Base-by-base conservation (phyloP, 1,140 invertebrate genomes). In the Megalonaias nervosa region DNA sequence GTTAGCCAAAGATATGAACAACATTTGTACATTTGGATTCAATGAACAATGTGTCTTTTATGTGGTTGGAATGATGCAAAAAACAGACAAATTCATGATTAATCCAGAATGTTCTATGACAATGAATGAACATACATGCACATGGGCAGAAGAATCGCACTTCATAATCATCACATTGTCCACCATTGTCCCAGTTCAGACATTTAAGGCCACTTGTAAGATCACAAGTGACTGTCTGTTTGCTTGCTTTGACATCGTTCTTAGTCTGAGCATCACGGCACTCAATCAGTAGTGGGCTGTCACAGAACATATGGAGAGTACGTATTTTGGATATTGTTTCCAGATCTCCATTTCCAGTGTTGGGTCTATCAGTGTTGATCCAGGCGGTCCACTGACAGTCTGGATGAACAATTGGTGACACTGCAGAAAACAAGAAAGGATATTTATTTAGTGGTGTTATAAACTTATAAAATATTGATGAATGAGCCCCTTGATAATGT, bases 121-220 rank as follows among this genome's bases (percentile, higher is more conserved):
- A 48, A 59, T 56, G 55, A 23, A 13, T 19, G 62, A 61, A 82
- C 60, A 71, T 69, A 71, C 78, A 23, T 17, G 61, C 56, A 65
- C 81, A 69, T 48, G 81, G 80, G 84, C 95, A 96, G 55, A 93
- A 91, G 61, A 95, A 93, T 38, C 94, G 91, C n/a, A 95, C 93
- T 87, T 96, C 94, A 87, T 95, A 95, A 86, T 96, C 94, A 55
- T 80, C 74, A 79, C 91, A 91, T 26, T 64, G 73, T 12, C 82
- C 79, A 13, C 81, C 83, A 17, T 86, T 84, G 55, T 90, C 86
- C 58, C 79, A 78, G 23, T 91, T 88, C 26, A 69, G 71, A 77
- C 91, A 92, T 17, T 81, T 81, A 13, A 91, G 79, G 11, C 91
- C 91, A 61, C 85, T 79, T 0, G 71, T 71, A 5, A 89, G 56